phyloP scores from a whole-genome alignment of 2,113 vertebrate genomes.

The Glaucomys volans region DNA sequence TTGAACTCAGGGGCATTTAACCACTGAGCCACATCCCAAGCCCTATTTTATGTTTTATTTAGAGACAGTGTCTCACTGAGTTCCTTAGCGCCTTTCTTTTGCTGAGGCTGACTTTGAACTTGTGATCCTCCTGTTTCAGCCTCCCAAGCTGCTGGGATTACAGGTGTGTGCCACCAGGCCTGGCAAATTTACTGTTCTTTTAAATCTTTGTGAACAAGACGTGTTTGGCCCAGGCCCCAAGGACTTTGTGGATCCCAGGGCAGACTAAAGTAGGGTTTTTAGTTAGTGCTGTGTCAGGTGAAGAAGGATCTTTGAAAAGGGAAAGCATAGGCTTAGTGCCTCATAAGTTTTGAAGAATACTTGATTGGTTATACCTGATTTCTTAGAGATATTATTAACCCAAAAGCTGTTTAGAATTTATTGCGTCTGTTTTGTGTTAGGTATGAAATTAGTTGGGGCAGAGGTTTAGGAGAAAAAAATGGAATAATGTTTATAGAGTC shows the following conservation, averaged over 20 bases:
- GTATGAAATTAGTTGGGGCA: not conserved
- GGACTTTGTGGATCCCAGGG: not conserved
- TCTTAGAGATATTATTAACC: slow-evolving; percentile 25
- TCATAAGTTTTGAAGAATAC: not conserved
- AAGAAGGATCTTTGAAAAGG: not conserved
- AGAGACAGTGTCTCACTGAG: too few species aligned
- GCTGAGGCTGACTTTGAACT: too few species aligned
- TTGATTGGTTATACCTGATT: slow-evolving; percentile 10
- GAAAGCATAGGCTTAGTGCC: not conserved
- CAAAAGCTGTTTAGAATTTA: not conserved
- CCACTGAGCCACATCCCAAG: too few species aligned
- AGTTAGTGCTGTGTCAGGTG: not conserved
- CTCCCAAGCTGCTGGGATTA: too few species aligned
- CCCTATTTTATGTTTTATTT: too few species aligned
- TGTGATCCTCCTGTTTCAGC: too few species aligned
- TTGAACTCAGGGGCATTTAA: too few species aligned
- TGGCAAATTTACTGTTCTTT: not conserved
- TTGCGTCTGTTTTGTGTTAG: slow-evolving; percentile 32
- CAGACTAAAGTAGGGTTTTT: not conserved
- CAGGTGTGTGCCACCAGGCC: too few species aligned
- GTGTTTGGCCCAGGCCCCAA: not conserved
- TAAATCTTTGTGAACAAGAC: not conserved
- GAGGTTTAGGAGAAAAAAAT: not conserved
- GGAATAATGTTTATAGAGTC: not conserved
- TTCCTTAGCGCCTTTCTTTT: too few species aligned